Conservation (phyloP, 2,113 vertebrate species). For the Myrmophylax atrothorax region DNA sequence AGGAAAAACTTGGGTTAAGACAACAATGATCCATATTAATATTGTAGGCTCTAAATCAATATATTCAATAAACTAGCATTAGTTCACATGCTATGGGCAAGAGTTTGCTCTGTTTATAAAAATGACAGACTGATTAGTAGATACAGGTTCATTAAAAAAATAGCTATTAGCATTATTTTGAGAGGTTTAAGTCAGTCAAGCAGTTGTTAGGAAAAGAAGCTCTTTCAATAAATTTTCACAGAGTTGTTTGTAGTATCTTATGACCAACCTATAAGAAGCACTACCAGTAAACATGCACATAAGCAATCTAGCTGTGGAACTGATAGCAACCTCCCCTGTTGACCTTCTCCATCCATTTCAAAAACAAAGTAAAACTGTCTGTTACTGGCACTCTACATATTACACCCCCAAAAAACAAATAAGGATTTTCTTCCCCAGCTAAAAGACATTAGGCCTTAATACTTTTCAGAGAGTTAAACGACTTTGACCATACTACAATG, state of each 20-base stretch:
- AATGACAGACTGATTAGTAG: background rate
- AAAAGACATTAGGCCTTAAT: background rate
- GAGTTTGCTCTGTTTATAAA: background rate
- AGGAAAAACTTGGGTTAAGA: background rate
- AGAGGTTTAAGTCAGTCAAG: background rate
- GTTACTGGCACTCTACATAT: rapidly evolving
- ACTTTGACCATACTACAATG: background rate
- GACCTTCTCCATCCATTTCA: background rate
- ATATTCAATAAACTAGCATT: background rate
- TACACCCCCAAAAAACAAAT: background rate
- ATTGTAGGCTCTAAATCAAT: background rate
- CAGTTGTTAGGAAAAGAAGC: background rate
- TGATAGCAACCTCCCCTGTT: background rate
- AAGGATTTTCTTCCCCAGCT: background rate
- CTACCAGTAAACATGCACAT: background rate
- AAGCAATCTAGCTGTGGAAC: background rate
- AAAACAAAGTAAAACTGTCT: background rate
- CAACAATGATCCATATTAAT: background rate
- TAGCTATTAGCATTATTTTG: background rate
- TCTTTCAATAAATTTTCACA: background rate
- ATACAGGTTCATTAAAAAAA: background rate
- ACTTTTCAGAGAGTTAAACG: background rate
- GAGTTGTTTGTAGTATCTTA: background rate
- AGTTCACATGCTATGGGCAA: background rate
- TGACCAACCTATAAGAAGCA: background rate